phyloP scores from a whole-genome alignment of 2,113 vertebrate species.

The Piaya cayana region DNA sequence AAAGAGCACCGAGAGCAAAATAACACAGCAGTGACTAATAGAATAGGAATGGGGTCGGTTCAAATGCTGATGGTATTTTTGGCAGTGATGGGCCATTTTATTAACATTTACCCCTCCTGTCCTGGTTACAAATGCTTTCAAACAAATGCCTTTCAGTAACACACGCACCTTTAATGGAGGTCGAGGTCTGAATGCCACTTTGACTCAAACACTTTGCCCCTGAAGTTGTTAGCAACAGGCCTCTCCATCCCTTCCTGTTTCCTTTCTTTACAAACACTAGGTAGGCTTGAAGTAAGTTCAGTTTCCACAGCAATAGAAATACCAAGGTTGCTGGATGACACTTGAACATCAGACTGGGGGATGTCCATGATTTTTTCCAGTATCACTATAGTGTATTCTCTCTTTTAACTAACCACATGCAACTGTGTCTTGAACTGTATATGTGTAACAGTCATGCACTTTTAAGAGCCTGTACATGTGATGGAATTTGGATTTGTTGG shows the following conservation, averaged over 20 bases:
- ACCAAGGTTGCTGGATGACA: background rate
- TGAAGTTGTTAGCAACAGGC: background rate
- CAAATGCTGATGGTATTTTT: background rate
- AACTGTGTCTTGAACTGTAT: background rate
- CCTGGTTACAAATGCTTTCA: background rate
- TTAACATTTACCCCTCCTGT: background rate
- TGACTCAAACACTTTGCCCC: background rate
- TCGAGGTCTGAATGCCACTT: background rate
- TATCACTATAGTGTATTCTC: background rate
- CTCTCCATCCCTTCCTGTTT: background rate
- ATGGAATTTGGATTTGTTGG: background rate
- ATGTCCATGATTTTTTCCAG: background rate
- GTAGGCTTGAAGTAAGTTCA: background rate
- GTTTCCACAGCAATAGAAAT: background rate
- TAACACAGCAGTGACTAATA: background rate
- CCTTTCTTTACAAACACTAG: background rate
- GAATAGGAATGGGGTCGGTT: background rate
- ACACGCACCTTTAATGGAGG: background rate
- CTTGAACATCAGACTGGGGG: background rate
- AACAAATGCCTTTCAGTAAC: background rate
- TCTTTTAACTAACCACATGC: background rate
- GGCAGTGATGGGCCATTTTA: background rate
- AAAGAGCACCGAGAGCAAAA: background rate
- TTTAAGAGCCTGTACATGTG: background rate
- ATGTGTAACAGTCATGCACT: rapidly evolving